Percentiles rank a stretch among this genome's conserved stretches.
Conservation (phyloP, 2,113 vertebrate genomes). For the Equus quagga region DNA sequence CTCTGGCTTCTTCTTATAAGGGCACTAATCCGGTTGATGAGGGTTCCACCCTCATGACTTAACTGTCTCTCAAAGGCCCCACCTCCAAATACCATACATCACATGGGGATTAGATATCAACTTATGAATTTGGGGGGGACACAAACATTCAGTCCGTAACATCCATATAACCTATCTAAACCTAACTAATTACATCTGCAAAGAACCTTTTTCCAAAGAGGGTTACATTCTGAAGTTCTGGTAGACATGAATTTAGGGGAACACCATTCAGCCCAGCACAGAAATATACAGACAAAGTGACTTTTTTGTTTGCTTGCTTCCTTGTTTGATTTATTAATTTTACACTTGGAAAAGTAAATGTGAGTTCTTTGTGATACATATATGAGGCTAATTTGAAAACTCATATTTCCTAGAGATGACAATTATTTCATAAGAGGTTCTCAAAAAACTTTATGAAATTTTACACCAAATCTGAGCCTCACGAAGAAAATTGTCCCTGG, state of each 20-base stretch:
- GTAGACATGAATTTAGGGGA: not conserved
- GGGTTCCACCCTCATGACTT: not conserved
- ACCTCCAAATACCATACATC: not conserved
- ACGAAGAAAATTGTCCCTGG: not conserved
- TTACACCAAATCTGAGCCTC: constrained; percentile 13
- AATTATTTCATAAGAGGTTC: not conserved
- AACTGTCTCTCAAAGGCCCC: not conserved
- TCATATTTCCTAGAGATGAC: not conserved
- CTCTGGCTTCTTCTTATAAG: not conserved
- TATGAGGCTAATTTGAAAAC: not conserved
- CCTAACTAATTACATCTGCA: not conserved
- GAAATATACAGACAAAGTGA: not conserved
- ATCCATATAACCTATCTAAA: not conserved
- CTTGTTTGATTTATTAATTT: not conserved
- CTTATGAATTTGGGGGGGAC: not conserved
- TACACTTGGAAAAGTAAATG: not conserved
- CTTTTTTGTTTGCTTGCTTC: not conserved
- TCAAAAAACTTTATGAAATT: not conserved
- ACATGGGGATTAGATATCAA: not conserved
- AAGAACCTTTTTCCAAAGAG: not conserved
- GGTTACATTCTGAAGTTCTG: not conserved
- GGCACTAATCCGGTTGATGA: not conserved
- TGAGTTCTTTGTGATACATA: not conserved
- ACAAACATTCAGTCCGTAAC: no score
- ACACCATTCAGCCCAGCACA: not conserved